Conservation (phyloP, 2,888 invertebrate species). For the Thecophora atra region DNA sequence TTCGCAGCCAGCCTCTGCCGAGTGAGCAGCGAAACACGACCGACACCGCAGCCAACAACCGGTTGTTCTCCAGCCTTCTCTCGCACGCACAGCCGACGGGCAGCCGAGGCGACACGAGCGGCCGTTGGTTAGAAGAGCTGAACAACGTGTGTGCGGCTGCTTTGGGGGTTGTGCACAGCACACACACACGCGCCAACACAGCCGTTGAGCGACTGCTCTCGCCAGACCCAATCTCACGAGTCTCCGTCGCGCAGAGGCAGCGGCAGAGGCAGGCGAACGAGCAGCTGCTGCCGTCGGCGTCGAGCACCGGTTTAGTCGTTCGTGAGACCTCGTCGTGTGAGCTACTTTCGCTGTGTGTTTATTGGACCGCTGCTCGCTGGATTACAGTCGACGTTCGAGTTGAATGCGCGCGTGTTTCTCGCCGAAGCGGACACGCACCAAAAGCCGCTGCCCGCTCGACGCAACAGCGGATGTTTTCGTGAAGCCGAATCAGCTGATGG, state of each 20-base stretch:
- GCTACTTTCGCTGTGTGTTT: conserved; percentile 46
- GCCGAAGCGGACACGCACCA: conserved; percentile 25
- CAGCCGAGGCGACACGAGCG: neutral
- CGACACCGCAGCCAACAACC: neutral
- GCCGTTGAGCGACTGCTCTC: conserved; percentile 44
- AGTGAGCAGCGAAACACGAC: neutral
- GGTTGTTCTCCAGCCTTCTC: neutral
- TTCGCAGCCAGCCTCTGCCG: neutral
- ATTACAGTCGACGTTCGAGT: neutral
- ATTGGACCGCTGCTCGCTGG: neutral
- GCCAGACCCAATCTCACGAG: neutral
- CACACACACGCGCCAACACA: conserved; percentile 12
- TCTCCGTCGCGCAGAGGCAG: conserved; percentile 30
- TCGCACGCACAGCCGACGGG: neutral
- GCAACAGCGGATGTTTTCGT: neutral
- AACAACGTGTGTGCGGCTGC: neutral
- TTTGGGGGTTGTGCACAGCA: conserved; percentile 24
- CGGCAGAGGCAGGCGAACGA: conserved; percentile 20
- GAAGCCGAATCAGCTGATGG: neutral
- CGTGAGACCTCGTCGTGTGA: conserved; percentile 63
- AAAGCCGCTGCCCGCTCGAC: neutral
- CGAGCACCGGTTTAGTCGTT: conserved; percentile 64
- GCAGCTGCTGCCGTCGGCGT: conserved; percentile 40
- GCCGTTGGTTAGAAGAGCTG: neutral
- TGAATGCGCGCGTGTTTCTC: neutral